Conservation (phyloP, 2,888 invertebrate genomes). For the Dione vanillae region DNA sequence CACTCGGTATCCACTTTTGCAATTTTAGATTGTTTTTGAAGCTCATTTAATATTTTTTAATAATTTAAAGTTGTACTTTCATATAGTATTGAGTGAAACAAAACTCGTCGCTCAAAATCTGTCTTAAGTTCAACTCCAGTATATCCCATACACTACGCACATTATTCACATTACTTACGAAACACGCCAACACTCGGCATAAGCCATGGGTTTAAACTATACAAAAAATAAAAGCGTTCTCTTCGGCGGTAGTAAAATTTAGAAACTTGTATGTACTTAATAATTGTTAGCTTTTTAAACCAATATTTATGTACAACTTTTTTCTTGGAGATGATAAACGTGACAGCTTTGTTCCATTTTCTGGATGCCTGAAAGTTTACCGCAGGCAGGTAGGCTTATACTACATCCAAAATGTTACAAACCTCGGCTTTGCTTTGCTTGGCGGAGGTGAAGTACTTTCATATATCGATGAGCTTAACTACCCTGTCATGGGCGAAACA, state of each 20-base stretch:
- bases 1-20: no score
- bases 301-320: conserved; percentile 32
- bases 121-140: neutral
- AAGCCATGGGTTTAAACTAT: conserved; percentile 10
- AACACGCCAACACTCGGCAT: neutral
- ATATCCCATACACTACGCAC: neutral
- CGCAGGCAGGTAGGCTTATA: conserved; percentile 8
- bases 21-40: no score
- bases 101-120: neutral
- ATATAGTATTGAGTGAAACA: neutral
- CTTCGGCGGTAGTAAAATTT: conserved; percentile 26
- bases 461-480: conserved; percentile 5
- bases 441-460: neutral
- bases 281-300: conserved; percentile 33
- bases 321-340: conserved; percentile 30
- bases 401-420: conserved; percentile 1
- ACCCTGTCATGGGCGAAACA: no score
- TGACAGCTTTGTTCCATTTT: conserved; percentile 29
- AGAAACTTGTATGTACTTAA: conserved; percentile 26
- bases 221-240: conserved; percentile 14
- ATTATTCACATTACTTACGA: neutral
- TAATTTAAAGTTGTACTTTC: no score
- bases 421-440: neutral
- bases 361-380: conserved; percentile 14
- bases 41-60: no score